Conservation (phyloP, 2,888 invertebrate species). For the Aporophyla lueneburgensis region DNA sequence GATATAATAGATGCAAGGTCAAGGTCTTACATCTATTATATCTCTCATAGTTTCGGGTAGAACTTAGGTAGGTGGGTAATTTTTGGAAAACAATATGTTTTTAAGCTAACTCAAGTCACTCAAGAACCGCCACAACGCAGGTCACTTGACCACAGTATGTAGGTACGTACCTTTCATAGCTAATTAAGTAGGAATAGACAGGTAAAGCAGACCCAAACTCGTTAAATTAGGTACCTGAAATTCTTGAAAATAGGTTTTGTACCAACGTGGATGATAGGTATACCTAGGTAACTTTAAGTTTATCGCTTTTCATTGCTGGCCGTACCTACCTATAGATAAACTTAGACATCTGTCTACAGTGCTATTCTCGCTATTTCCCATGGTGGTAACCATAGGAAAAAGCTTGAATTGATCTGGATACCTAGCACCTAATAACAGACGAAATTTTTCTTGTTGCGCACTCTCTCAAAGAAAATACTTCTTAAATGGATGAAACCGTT, state of each 20-base stretch:
- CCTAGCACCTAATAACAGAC: not conserved
- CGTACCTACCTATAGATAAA: not conserved
- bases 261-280: not conserved
- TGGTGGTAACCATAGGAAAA: not conserved
- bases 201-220: not conserved
- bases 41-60: no score
- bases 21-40: no score
- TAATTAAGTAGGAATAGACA: not conserved
- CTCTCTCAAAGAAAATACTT: not conserved
- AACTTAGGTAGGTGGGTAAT: not conserved
- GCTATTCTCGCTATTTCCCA: no score
- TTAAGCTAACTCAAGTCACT: no score
- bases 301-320: not conserved
- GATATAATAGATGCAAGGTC: no score
- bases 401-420: no score
- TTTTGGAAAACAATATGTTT: not conserved
- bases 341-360: not conserved
- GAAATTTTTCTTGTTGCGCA: not conserved
- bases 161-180: not conserved
- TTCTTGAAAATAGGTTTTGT: not conserved
- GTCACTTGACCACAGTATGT: not conserved
- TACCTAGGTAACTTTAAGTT: not conserved
- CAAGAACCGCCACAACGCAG: not conserved
- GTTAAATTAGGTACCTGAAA: not conserved
- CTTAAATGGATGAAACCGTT: not conserved